Evolutionary conservation across 2,113 vertebrate species (phyloP).

Genomic region (Forbesichthys agassizii): DNA sequence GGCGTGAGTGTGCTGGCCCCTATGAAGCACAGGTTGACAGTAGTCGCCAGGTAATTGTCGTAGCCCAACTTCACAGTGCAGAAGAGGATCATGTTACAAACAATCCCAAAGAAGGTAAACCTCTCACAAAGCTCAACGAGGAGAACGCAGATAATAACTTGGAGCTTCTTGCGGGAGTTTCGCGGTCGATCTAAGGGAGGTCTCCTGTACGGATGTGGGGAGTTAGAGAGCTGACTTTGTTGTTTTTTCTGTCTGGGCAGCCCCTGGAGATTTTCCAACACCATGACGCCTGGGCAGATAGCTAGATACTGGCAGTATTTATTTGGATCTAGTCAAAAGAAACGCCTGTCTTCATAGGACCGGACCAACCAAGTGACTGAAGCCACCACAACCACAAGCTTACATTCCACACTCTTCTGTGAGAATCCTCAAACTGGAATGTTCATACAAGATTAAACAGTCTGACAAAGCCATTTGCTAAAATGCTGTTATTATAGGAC

Average conservation of each 20-base stretch:
- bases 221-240: slow-evolving; percentile 17
- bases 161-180: slow-evolving; percentile 71
- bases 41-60: slow-evolving; percentile 82
- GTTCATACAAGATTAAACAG: slow-evolving; percentile 21
- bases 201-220: slow-evolving; percentile 19
- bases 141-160: slow-evolving; percentile 82
- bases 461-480: slow-evolving; percentile 31
- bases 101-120: slow-evolving; percentile 88
- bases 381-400: slow-evolving; percentile 13
- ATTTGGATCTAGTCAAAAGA: neutral
- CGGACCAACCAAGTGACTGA: neutral
- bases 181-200: slow-evolving; percentile 4
- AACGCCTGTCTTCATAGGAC: neutral
- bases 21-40: slow-evolving; percentile 87
- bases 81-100: slow-evolving; percentile 92
- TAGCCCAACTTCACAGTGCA: slow-evolving; percentile 86
- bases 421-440: slow-evolving; percentile 34
- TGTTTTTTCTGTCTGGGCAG: slow-evolving; percentile 23
- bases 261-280: slow-evolving; percentile 38
- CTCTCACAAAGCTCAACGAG: slow-evolving; percentile 89
- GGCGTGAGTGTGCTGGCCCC: slow-evolving; percentile 81
- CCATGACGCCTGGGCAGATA: slow-evolving; percentile 55
- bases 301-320: slow-evolving; percentile 25
- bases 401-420: slow-evolving; percentile 62
- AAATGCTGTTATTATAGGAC: too few species aligned